Evolutionary conservation across 2,888 invertebrate genomes (phyloP).

Genomic region (Arge pagana): DNA sequence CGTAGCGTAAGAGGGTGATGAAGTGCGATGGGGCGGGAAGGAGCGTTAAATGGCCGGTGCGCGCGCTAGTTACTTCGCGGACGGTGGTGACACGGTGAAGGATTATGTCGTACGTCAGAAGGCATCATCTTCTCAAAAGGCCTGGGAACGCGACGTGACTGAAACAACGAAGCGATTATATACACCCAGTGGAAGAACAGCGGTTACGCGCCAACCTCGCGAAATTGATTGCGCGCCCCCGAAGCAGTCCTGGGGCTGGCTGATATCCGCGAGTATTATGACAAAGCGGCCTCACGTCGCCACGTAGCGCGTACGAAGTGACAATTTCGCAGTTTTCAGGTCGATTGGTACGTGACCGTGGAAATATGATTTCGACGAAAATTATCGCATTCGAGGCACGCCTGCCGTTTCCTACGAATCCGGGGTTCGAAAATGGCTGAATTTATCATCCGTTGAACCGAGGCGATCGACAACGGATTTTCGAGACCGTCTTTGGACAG

Average conservation of each 20-base stretch:
- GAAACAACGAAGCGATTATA: too few relatives aligned
- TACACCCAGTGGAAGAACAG: too few relatives aligned
- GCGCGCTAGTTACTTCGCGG: slow-evolving; percentile 17
- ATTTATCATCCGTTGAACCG: too few relatives aligned
- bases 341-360: not conserved
- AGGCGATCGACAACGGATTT: too few relatives aligned
- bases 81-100: slow-evolving; percentile 15
- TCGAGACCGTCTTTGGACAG: too few relatives aligned
- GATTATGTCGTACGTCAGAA: slow-evolving; percentile 7
- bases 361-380: not conserved
- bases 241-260: not conserved
- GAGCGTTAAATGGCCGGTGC: not conserved
- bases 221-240: not conserved
- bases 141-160: not conserved
- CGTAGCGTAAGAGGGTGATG: too few relatives aligned
- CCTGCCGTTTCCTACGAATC: too few relatives aligned
- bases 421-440: not conserved
- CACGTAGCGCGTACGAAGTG: slow-evolving; percentile 1
- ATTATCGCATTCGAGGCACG: not conserved
- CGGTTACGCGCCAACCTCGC: too few relatives aligned
- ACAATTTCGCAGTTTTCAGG: slow-evolving; percentile 8
- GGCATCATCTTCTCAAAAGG: not conserved
- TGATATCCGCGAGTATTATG: not conserved
- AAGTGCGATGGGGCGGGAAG: slow-evolving; percentile 24
- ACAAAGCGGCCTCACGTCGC: not conserved